Conservation (phyloP, 2,113 vertebrate genomes). For the Artemisiospiza belli region DNA sequence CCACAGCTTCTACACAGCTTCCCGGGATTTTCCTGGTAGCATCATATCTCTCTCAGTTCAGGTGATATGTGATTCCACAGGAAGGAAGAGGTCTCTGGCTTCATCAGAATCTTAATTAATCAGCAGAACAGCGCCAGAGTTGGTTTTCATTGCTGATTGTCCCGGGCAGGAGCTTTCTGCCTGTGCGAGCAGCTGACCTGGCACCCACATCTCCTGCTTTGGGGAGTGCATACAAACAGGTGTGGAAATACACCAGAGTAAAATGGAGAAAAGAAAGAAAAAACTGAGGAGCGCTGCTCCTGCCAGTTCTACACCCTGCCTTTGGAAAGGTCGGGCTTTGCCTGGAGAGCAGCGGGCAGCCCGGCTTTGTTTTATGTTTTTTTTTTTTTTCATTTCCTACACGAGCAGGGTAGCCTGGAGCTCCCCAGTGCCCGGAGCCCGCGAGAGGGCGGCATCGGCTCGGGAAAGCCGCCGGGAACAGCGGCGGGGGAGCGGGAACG, state of each 20-base stretch:
- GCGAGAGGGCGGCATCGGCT: conserved; percentile 53
- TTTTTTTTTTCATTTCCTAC: neutral
- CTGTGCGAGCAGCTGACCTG: neutral
- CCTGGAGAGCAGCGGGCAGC: neutral
- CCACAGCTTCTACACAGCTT: neutral
- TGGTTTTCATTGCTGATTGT: neutral
- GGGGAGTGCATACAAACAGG: accelerated
- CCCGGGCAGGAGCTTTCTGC: neutral
- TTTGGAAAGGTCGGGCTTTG: neutral
- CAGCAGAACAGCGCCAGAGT: neutral
- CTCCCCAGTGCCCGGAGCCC: neutral
- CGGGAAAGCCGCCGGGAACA: neutral
- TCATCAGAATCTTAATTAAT: neutral
- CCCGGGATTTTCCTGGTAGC: neutral
- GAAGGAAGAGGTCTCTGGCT: neutral
- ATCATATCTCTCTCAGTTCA: no score
- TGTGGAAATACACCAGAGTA: neutral
- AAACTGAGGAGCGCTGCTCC: neutral
- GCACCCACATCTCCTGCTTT: accelerated
- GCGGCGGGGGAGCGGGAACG: neutral
- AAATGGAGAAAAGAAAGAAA: accelerated
- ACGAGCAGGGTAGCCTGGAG: neutral
- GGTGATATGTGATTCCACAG: neutral
- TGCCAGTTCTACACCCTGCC: neutral
- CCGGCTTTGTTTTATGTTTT: accelerated